Conservation (phyloP, 2,113 vertebrate species). For the Hippocampus guttulatus region DNA sequence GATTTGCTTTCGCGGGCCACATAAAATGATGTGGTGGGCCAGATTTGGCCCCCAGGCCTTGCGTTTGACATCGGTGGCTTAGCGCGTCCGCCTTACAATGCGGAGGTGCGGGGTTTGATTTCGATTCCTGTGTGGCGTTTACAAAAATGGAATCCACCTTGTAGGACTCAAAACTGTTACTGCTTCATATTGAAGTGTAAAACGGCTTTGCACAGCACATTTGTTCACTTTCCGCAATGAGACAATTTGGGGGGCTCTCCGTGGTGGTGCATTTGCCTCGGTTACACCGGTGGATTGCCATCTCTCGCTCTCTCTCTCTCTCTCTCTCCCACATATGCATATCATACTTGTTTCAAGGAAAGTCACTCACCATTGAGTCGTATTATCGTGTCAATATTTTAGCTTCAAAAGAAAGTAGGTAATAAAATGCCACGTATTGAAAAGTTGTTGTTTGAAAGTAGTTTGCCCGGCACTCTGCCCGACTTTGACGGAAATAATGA, state of each 20-base stretch:
- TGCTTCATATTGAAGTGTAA: constrained; percentile 55
- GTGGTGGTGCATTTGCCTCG: constrained; percentile 15
- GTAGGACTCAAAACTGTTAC: constrained; percentile 28
- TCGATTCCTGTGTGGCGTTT: too few relatives aligned
- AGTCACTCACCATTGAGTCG: too few relatives aligned
- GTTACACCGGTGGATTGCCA: constrained; percentile 42
- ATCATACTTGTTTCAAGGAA: too few relatives aligned
- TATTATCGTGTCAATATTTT: background rate
- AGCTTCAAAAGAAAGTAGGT: background rate
- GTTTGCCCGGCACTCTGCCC: background rate
- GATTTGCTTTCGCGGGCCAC: too few relatives aligned
- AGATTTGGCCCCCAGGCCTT: too few relatives aligned
- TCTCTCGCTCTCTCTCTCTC: too few relatives aligned
- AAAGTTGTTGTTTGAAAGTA: background rate
- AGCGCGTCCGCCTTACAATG: too few relatives aligned
- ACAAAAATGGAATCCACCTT: constrained; percentile 66
- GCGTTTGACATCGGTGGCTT: too few relatives aligned
- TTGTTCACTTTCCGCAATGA: constrained; percentile 47
- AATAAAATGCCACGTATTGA: background rate
- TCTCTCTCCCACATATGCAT: too few relatives aligned
- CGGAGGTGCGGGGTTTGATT: too few relatives aligned
- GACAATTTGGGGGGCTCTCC: constrained; percentile 30
- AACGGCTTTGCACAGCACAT: constrained; percentile 52
- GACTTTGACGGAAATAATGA: constrained; percentile 39
- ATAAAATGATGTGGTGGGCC: too few relatives aligned